Evolutionary conservation across 2,113 vertebrate genomes (phyloP).

Genomic region (Crotalus viridis): DNA sequence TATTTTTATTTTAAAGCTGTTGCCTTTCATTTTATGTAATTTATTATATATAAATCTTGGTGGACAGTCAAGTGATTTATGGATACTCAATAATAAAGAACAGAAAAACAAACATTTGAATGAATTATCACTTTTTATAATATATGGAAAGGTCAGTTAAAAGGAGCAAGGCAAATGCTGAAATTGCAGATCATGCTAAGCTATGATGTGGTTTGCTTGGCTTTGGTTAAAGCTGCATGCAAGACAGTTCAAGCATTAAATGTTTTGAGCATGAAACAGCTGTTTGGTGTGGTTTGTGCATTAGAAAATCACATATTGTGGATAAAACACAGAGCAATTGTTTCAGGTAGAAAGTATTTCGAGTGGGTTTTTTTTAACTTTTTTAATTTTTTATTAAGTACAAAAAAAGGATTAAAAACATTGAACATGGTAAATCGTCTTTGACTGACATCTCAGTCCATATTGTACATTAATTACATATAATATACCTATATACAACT

Average conservation of each 20-base stretch:
- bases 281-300: background rate
- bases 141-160: background rate
- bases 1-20: background rate
- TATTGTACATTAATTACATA: too few relatives aligned
- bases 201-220: background rate
- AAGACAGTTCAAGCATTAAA: background rate
- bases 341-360: background rate
- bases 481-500: too few relatives aligned
- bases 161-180: background rate
- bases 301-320: background rate
- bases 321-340: background rate
- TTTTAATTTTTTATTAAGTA: too few relatives aligned
- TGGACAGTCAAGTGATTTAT: background rate
- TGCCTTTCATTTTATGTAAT: background rate
- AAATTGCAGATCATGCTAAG: background rate
- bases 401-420: too few relatives aligned
- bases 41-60: background rate
- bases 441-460: too few relatives aligned
- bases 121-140: background rate
- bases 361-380: background rate
- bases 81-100: background rate
- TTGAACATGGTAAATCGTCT: too few relatives aligned
- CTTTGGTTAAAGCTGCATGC: background rate
- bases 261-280: background rate
- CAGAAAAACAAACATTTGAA: background rate